Conservation (phyloP, 2,888 invertebrate species). For the Apodemia hepburni region DNA sequence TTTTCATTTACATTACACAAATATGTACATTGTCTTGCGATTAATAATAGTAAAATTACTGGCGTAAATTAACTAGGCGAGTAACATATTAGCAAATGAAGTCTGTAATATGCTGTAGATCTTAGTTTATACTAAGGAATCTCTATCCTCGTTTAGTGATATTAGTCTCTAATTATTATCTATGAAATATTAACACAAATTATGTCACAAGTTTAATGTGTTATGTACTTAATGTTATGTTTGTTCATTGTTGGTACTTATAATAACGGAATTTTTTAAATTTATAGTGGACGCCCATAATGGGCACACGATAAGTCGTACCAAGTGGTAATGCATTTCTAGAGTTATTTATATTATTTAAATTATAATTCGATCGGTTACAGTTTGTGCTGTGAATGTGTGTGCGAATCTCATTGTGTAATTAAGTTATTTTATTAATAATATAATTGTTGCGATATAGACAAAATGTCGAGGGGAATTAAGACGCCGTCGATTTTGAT, state of each 20-base stretch:
- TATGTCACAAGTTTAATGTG: conserved; percentile 73
- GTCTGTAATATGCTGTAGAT: conserved; percentile 38
- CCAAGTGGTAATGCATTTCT: conserved; percentile 77
- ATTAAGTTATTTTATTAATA: conserved; percentile 64
- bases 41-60: too few relatives aligned
- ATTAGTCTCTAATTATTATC: conserved; percentile 73
- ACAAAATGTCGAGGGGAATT: conserved; percentile 48
- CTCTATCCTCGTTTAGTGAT: conserved; percentile 75
- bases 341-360: conserved; percentile 76
- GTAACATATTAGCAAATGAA: conserved; percentile 18
- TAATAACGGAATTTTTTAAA: conserved; percentile 57
- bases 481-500: conserved; percentile 32
- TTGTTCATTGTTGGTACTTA: conserved; percentile 74
- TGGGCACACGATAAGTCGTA: conserved; percentile 60
- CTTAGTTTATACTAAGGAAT: conserved; percentile 60
- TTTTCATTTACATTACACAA: too few relatives aligned
- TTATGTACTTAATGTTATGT: conserved; percentile 72
- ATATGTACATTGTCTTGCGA: not conserved
- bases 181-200: conserved; percentile 72
- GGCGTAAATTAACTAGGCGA: not conserved
- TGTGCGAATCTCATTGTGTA: conserved; percentile 64
- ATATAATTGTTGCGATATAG: conserved; percentile 64
- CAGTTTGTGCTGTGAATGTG: conserved; percentile 73
- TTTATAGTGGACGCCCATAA: conserved; percentile 48
- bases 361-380: conserved; percentile 67